phyloP scores from a whole-genome alignment of 2,797 vertebrate species.

The Neolamprologus multifasciatus region DNA sequence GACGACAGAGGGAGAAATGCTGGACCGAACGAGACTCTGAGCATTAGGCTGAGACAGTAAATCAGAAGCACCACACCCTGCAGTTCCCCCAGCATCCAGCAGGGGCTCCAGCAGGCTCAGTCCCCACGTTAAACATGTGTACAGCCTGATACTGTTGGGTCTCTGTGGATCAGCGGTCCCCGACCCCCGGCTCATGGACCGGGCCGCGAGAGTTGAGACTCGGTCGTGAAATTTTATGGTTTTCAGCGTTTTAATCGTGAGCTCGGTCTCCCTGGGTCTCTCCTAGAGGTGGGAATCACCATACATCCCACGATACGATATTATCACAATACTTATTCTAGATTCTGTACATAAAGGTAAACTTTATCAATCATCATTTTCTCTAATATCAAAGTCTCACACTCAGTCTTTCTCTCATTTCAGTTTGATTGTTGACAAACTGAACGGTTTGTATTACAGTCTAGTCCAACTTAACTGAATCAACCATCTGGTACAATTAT shows the following conservation, averaged over 20 bases:
- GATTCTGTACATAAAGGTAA: no score
- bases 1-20: not conserved
- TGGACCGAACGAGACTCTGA: not conserved
- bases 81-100: not conserved
- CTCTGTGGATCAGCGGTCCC: rapidly evolving
- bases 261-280: not conserved
- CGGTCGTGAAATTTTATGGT: not conserved
- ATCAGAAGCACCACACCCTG: not conserved
- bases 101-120: not conserved
- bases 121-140: not conserved
- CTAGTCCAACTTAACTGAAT: no score
- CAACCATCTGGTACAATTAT: no score
- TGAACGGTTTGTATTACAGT: no score
- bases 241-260: rapidly evolving
- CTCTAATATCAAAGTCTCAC: no score
- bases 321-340: no score
- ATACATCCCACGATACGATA: rapidly evolving
- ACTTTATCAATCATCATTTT: no score
- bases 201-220: not conserved
- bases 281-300: no score
- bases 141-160: rapidly evolving
- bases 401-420: no score
- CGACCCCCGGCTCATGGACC: not conserved
- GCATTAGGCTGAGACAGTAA: not conserved
- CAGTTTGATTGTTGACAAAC: no score